A percentile compares a stretch with the other conserved stretches of the same genome.
Evolutionary conservation across 2,797 vertebrate species (phyloP).

Genomic region (Brachyrhaphis roseni): DNA sequence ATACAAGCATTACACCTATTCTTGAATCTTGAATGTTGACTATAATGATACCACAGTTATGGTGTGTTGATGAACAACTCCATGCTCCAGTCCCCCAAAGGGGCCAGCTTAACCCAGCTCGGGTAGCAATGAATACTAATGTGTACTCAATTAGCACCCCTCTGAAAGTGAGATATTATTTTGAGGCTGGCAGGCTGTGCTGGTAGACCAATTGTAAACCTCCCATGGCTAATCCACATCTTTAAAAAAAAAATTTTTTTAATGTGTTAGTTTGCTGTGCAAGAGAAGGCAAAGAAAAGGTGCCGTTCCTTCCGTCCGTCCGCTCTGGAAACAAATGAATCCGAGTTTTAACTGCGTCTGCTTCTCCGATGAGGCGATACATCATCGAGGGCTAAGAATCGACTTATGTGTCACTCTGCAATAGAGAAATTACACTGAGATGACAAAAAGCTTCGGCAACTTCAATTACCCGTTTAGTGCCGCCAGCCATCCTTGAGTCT

Average conservation of each 20-base stretch:
- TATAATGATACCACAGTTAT: conserved; percentile 44
- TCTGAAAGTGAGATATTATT: conserved; percentile 67
- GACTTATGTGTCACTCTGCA: conserved; percentile 72
- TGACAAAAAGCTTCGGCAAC: conserved; percentile 72
- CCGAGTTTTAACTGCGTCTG: conserved; percentile 60
- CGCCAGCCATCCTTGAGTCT: conserved; percentile 59
- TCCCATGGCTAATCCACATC: conserved; percentile 42
- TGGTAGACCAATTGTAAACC: conserved; percentile 47
- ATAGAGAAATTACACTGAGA: conserved; percentile 79
- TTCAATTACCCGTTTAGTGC: conserved; percentile 72
- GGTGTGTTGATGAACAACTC: conserved; percentile 57
- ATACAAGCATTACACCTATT: conserved; percentile 43
- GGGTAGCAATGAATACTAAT: conserved; percentile 75
- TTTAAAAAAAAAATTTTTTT: conserved; percentile 30
- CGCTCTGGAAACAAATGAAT: conserved; percentile 70
- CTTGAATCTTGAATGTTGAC: conserved; percentile 44
- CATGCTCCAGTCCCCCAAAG: conserved; percentile 47
- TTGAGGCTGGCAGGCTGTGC: conserved; percentile 27
- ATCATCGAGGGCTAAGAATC: conserved; percentile 70
- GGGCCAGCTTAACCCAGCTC: conserved; percentile 47
- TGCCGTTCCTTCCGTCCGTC: conserved; percentile 44
- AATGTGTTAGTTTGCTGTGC: conserved; percentile 40
- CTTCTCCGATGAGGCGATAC: conserved; percentile 70
- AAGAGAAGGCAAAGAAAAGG: conserved; percentile 31
- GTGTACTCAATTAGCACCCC: conserved; percentile 66